Base-by-base conservation (phyloP, 1,140 invertebrate genomes). In the Brachionus calyciflorus region DNA sequence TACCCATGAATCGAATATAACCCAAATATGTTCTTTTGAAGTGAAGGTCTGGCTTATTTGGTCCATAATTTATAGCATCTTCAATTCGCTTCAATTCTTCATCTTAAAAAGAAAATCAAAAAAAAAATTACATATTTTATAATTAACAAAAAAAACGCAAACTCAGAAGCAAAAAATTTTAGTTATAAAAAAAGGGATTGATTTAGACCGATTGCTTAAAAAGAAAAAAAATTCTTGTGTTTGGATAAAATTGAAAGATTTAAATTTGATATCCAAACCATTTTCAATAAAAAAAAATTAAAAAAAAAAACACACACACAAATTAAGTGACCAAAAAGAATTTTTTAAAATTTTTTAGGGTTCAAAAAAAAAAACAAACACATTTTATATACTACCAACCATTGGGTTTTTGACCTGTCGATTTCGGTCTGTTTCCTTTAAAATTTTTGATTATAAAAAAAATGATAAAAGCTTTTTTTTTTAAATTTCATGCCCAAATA, bases 1-100 rank as follows among this genome's bases (percentile, higher is more conserved):
- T 81, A 1, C 84, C 84, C 77, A 81, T 80, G 77, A 84, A 84
- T 80, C 83, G 81, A 19, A 85, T 78, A 78, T 82, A 81, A 21
- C 83, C 83, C 17, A 84, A 77, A 24, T 80, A 78, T 17, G 77
- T 57, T 63, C 80, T 80, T 24, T 80, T 76, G 65, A 84, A 84
- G 1, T 78, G 65, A 6, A 80, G 78, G 48, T 82, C 80, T 12
- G 80, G 78, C 17, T 79, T 73, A 24, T 51, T 53, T 19, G 28
- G 28, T 12, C 48, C 69, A 51, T 73, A 73, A 19, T 51, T 55
- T n/a, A 73, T 73, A 6, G 46, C 51, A 14, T 73, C 46, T 40
- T 73, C 69, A 24, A 73, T 73, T 10, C 51, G 28, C 19, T 73
- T 73, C 6, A 73, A 17, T 46, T 73, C 69, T 40, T 73, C 69